Conservation (phyloP, 2,797 vertebrate species). For the Takifugu rubripes region DNA sequence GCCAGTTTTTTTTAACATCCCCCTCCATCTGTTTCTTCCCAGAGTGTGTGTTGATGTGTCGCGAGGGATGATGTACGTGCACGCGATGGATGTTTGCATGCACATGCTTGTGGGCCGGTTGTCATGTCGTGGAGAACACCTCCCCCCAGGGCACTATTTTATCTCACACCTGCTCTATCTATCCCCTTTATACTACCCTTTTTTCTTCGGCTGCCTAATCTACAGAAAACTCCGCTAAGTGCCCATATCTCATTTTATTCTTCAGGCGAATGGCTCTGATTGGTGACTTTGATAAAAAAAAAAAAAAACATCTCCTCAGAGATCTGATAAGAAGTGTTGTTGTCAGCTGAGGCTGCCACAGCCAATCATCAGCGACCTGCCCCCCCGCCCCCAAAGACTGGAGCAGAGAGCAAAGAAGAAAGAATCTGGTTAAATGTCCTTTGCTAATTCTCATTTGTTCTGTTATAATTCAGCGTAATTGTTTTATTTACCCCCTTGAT, state of each 20-base stretch:
- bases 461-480: constrained; percentile 21
- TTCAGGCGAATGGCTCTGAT: constrained; percentile 53
- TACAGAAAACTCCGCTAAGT: constrained; percentile 52
- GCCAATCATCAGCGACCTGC: constrained; percentile 33
- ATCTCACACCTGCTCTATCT: constrained; percentile 61
- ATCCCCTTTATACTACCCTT: constrained; percentile 43
- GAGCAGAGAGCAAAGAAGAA: constrained; percentile 12
- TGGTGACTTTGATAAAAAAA: constrained; percentile 49
- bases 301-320: constrained; percentile 48
- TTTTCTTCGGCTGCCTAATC: constrained; percentile 64
- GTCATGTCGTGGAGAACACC: constrained; percentile 37
- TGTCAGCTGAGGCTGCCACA: constrained; percentile 32
- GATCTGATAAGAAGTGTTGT: constrained; percentile 57
- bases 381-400: constrained; percentile 27
- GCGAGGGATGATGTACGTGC: constrained; percentile 2
- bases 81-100: constrained; percentile 2
- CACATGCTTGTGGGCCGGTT: constrained; percentile 12
- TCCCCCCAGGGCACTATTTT: constrained; percentile 52
- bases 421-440: constrained; percentile 9
- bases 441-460: constrained; percentile 24
- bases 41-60: neutral
- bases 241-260: constrained; percentile 69
- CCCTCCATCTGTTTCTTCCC: constrained; percentile 11
- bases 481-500: constrained; percentile 14
- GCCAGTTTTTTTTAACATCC: neutral